Conservation (phyloP, 2,113 vertebrate species). For the Pipra filicauda region DNA sequence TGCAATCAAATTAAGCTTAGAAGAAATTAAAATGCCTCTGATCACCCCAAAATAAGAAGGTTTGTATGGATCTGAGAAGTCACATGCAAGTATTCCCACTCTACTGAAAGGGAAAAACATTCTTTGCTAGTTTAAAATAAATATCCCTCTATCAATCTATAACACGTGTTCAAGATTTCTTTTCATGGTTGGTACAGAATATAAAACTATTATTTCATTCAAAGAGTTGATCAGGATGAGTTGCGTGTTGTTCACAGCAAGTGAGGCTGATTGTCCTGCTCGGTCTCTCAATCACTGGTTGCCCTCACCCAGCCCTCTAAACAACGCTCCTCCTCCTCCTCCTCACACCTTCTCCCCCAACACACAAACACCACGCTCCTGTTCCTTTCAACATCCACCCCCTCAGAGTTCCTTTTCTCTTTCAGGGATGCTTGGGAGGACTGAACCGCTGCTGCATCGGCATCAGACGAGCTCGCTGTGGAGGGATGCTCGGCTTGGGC, state of each 20-base stretch:
- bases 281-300: accelerated
- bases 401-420: not conserved
- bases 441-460: not conserved
- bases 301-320: not conserved
- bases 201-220: not conserved
- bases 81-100: not conserved
- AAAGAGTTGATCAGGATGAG: not conserved
- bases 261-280: not conserved
- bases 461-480: not conserved
- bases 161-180: not conserved
- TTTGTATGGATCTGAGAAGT: not conserved
- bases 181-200: not conserved
- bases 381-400: not conserved
- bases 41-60: not conserved
- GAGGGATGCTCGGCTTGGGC: not conserved
- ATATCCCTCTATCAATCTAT: not conserved
- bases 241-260: not conserved
- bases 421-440: not conserved
- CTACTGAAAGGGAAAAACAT: not conserved
- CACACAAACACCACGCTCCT: not conserved
- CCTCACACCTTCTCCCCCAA: not conserved
- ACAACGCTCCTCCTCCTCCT: not conserved
- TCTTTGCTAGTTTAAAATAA: not conserved
- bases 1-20: not conserved
- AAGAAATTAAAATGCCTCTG: not conserved